phyloP scores from a whole-genome alignment of 2,797 vertebrate species.

The Calcarius lapponicus region DNA sequence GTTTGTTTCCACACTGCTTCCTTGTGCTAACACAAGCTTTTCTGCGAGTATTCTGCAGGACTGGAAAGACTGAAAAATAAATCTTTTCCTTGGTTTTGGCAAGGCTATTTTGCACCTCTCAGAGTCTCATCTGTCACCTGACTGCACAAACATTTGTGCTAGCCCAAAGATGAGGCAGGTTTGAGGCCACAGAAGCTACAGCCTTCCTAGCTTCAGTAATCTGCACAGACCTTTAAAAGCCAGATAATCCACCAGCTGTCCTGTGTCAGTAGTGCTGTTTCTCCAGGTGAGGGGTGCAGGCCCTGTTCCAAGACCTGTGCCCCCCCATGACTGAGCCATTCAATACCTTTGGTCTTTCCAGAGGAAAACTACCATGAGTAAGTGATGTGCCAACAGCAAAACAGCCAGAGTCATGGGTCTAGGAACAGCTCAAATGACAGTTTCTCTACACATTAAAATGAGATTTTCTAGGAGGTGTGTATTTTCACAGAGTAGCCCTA shows the following conservation, averaged over 20 bases:
- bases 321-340: no score
- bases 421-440: not conserved
- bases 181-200: not conserved
- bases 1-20: not conserved
- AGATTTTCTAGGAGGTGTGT: not conserved
- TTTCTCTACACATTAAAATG: not conserved
- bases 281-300: not conserved
- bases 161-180: not conserved
- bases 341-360: not conserved
- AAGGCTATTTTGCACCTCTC: not conserved
- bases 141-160: not conserved
- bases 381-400: not conserved
- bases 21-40: not conserved
- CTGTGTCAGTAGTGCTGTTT: not conserved
- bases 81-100: not conserved
- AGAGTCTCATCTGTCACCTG: not conserved
- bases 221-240: not conserved
- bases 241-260: not conserved
- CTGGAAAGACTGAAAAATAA: not conserved
- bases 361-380: not conserved
- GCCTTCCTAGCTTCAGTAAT: not conserved
- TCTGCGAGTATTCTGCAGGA: not conserved
- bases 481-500: not conserved
- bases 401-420: not conserved
- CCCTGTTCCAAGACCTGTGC: not conserved